These are phyloP conservation scores for Manacus vitellinus DNA, from an alignment of 2,113 vertebrate species.

Conservation along the genomic window DNA sequence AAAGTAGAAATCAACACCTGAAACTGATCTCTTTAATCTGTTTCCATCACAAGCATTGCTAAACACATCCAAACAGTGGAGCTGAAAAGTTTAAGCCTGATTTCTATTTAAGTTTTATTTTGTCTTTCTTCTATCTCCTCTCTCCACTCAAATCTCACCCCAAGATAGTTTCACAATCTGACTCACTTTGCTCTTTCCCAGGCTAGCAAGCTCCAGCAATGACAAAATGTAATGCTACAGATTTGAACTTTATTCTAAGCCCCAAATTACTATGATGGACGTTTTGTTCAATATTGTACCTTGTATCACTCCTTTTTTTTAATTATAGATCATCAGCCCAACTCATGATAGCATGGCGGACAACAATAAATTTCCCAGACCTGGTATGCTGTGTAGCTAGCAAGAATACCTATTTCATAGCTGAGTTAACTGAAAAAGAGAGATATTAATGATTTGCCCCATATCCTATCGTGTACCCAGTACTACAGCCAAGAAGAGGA, in stretches of 20 bases:
- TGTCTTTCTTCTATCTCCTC: neutral
- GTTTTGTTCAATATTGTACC: neutral
- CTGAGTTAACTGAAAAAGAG: neutral
- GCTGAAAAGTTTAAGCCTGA: neutral
- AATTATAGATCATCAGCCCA: neutral
- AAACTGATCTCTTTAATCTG: neutral
- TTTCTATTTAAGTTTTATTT: neutral
- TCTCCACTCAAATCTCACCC: neutral
- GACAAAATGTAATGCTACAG: neutral
- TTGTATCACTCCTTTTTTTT: neutral
- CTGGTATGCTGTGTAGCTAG: neutral
- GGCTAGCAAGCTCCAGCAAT: neutral
- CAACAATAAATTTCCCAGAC: neutral
- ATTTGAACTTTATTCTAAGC: neutral
- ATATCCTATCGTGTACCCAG: neutral
- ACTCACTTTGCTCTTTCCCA: slow-evolving; percentile 9
- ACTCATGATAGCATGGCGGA: neutral
- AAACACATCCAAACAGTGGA: neutral
- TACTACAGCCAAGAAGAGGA: slow-evolving; percentile 4
- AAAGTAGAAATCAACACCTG: neutral
- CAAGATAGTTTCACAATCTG: neutral
- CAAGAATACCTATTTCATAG: neutral
- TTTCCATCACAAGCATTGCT: neutral
- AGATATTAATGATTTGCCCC: neutral
- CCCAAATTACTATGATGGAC: neutral